Base-by-base conservation (phyloP, 1,140 invertebrate genomes). In the Diabrotica virgifera region DNA sequence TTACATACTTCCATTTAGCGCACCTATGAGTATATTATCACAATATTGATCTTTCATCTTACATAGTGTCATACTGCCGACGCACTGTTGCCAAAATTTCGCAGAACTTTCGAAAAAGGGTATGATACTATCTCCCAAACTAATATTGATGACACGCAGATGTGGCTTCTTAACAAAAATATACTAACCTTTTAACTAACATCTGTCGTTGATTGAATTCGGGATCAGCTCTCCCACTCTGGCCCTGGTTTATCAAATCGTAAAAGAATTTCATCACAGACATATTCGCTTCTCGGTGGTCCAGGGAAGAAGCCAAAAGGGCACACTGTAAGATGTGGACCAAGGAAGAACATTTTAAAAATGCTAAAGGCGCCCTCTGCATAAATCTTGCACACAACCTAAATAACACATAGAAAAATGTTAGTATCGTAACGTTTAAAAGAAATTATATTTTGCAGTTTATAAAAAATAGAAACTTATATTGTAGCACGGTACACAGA, bases 181-280 rank as follows among this genome's bases (percentile, higher is more conserved):
- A 10, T 46, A 46, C 40, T 46, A 46, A 46, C 40, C 40, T 46
- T 46, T 46, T 46, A 46, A 94, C 88, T 37, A 92, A 76, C 24
- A 84, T 79, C 84, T 74, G 70, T n/a, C 76, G 50, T 59, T 74
- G 63, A 8, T 68, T 51, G 56, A 56, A 74, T 53, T 77, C 74
- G 5, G 67, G 57, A 1, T 73, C 67, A 62, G 76, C 83, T 65
- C 86, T 82, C 52, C 79, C 78, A 65, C 79, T 82, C 65, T 85
- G 80, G 36, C 87, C 87, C 73, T 85, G 85, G 63, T 88, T 84
- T 8, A 96, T 79, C 36, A 96, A 81, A 76, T 95, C 92, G 66
- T 85, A 87, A 58, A 96, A 89, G 79, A 95, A 96, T 83, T 96
- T 96, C 90, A 96, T 96, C 11, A 98, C 94, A 12, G 94, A 95